Base-by-base conservation (phyloP, 1,140 invertebrate species). In the Pseudomyrmex flavicornis region DNA sequence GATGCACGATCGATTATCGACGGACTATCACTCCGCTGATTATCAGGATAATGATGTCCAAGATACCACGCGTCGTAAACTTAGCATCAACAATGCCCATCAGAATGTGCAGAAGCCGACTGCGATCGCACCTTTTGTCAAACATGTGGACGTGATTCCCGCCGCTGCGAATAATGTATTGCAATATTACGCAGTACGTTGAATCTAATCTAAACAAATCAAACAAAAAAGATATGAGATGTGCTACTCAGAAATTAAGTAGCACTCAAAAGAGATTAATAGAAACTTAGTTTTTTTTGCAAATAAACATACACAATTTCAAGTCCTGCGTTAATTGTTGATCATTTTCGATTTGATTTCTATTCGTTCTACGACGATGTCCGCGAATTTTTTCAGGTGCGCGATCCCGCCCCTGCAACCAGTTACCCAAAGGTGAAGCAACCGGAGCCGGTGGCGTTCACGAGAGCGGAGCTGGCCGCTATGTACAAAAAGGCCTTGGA, bases 401-500 rank as follows among this genome's bases (percentile, higher is more conserved):
- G 22, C 5, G 61, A 66, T 8, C 12, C 82, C 12, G 10, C 20
- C 3, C 12, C 80, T 5, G 20, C 59, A 17, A 15, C 35, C 13
- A 65, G 20, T 75, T 54, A 73, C 12, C 50, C 79, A 1, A 88
- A 85, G 58, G 7, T 76, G 17, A 72, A 46, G 9, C 70, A 82
- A 17, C 72, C 70, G n/a, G 58, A 79, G 66, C 69, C 88, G 2
- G 52, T 90, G 2, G 87, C 85, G 20, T 85, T 86, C 20, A 88
- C 89, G n/a, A 86, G 85, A 13, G 63, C 85, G 8, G 84, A 92
- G 26, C 82, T 92, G 5, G 85, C 90, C 15, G 56, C 84, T 5
- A 82, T 92, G 65, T 92, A 92, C 56, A 92, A 91, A 54, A 83
- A 89, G 26, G 90, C 91, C 5, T 79, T 92, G 50, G 79, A 91